Base-by-base conservation (phyloP, 2,888 invertebrate genomes). In the Brachylomia viminalis region DNA sequence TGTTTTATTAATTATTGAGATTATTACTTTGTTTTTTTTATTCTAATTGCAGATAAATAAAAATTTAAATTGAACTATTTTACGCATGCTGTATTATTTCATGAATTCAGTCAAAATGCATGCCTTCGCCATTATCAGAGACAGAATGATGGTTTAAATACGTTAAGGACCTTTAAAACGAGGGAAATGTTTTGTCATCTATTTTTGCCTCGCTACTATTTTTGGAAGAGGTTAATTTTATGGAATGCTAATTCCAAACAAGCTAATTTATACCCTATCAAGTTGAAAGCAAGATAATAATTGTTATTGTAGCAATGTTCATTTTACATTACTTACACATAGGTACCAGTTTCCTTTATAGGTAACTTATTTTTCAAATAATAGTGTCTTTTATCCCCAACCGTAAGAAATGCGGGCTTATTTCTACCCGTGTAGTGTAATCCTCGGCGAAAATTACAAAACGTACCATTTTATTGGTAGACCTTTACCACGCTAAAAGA, bases 401-500 rank as follows among this genome's bases (percentile, higher is more conserved):
- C 33, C 0, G 47, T 62, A 70, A 68, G 58, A 72, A 84, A 73
- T 38, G 30, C 8, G 45, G 70, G n/a, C 11, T 59, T 64, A 67
- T 72, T 64, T 59, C 15, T 13, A 75, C 62, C 38, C 58, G 47
- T 45, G 47, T 69, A 56, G 58, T 47, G 49, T 68, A 68, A 73
- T 71, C 59, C 64, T 56, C 54, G 42, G 17, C n/a, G 23, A 67
- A 85, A 85, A 85, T 82, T 73, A 61, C 65, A 71, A 65, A 82
- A 54, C 27, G 33, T 77, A 69, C 42, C 61, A 65, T 85, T 73
- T 74, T 77, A 72, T 77, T 75, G 67, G 52, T 52, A 67, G 45
- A 78, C 30, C 75, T 73, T 72, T 58, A 58, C 65, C 45, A 72
- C 56, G 71, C 66, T 58, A 58, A 62, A 79, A 78, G 62, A 74